A percentile compares a stretch with the other conserved stretches of the same genome.
These are phyloP conservation scores for Chionodraco myersi DNA, from an alignment of 2,113 vertebrate species.

Conservation along the genomic window DNA sequence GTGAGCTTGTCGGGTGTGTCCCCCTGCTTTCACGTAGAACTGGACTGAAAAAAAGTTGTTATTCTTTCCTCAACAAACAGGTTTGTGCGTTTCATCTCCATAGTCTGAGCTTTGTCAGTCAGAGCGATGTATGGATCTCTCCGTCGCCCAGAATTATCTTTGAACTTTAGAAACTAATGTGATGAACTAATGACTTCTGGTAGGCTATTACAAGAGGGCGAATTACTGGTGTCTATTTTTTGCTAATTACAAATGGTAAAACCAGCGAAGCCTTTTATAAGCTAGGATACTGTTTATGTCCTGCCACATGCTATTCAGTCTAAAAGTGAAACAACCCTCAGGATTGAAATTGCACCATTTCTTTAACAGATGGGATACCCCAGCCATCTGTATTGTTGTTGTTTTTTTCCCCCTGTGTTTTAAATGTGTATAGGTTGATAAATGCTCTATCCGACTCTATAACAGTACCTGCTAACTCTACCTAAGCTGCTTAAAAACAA, in stretches of 20 bases:
- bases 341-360: conserved; percentile 80
- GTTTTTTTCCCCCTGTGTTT: conserved; percentile 25
- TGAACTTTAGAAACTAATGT: conserved; percentile 80
- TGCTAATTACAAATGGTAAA: conserved; percentile 84
- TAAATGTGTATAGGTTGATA: conserved; percentile 67
- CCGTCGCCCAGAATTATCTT: conserved; percentile 68
- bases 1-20: conserved; percentile 27
- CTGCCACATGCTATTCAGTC: conserved; percentile 80
- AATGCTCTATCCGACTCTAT: conserved; percentile 40
- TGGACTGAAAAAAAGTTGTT: conserved; percentile 21
- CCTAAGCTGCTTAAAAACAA: conserved; percentile 48
- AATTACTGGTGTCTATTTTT: conserved; percentile 81
- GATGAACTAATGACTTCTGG: conserved; percentile 78
- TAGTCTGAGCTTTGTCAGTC: conserved; percentile 47
- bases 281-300: conserved; percentile 75
- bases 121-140: conserved; percentile 41
- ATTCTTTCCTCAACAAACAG: conserved; percentile 6
- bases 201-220: conserved; percentile 74
- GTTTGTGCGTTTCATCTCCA: conserved; percentile 21
- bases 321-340: conserved; percentile 80
- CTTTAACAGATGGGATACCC: conserved; percentile 79
- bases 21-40: conserved; percentile 19
- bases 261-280: conserved; percentile 81
- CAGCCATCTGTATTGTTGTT: conserved; percentile 67
- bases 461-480: conserved; percentile 47